A percentile compares a stretch with the other conserved stretches of the same genome.
These are phyloP conservation scores for Habrosyne pyritoides DNA, from an alignment of 2,888 invertebrate genomes.

Conservation along the genomic window DNA sequence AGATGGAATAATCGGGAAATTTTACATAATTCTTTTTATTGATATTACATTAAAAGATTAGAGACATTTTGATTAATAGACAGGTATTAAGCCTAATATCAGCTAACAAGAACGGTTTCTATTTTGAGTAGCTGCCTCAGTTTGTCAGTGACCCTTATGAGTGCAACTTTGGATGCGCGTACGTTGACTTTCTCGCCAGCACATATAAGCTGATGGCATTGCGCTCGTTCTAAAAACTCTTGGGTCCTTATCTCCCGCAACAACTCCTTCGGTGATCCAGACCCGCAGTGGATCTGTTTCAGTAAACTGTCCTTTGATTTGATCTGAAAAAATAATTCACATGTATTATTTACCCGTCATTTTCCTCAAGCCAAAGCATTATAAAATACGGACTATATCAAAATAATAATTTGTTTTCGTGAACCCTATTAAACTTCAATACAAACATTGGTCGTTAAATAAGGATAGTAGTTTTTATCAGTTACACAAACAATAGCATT, in stretches of 20 bases:
- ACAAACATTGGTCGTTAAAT: background rate
- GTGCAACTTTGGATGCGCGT: constrained; percentile 90
- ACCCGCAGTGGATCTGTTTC: constrained; percentile 87
- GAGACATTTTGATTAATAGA: background rate
- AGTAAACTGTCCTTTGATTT: constrained; percentile 92
- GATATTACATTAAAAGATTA: background rate
- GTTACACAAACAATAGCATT: background rate
- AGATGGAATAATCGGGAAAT: background rate
- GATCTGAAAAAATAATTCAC: constrained; percentile 79
- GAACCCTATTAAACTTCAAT: too few species aligned
- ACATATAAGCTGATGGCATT: constrained; percentile 90
- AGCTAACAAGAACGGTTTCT: constrained; percentile 88
- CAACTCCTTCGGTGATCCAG: constrained; percentile 80
- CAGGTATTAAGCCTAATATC: constrained; percentile 57
- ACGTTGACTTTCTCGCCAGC: constrained; percentile 92
- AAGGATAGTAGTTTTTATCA: background rate
- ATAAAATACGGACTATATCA: too few species aligned
- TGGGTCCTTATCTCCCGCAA: constrained; percentile 89
- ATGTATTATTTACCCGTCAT: background rate
- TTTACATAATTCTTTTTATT: background rate
- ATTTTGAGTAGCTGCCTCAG: constrained; percentile 92
- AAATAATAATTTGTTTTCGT: too few species aligned
- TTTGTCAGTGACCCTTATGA: constrained; percentile 93
- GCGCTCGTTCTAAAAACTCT: constrained; percentile 91
- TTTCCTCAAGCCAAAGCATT: too few species aligned